Percentiles rank a stretch among this genome's conserved stretches.
Evolutionary conservation across 2,888 invertebrate species (phyloP).

Genomic region (Clunio marinus): DNA sequence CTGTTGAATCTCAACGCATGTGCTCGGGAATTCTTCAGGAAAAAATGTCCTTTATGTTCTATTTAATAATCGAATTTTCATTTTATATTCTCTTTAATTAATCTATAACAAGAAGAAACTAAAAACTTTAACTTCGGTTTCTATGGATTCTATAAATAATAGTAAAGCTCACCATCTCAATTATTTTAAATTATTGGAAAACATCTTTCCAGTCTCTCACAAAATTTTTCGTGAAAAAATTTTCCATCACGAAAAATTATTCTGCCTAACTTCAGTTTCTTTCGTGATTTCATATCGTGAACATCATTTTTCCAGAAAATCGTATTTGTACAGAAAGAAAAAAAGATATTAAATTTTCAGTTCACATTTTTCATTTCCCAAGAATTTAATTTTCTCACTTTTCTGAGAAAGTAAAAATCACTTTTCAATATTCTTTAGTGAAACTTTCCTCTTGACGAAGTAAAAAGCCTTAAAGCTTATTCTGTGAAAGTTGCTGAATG

Average conservation of each 20-base stretch:
- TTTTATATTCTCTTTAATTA: no score
- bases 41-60: neutral
- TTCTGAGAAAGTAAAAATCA: neutral
- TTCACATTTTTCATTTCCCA: neutral
- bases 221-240: neutral
- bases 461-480: neutral
- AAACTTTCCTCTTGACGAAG: neutral
- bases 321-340: neutral
- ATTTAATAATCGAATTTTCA: no score
- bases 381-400: neutral
- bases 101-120: no score
- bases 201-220: neutral
- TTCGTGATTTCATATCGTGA: constrained; percentile 16
- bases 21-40: neutral
- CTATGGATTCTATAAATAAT: no score
- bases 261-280: constrained; percentile 14
- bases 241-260: constrained; percentile 1
- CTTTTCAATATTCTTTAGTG: no score
- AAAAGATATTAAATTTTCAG: constrained; percentile 10
- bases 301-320: neutral
- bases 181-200: no score
- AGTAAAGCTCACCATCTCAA: no score
- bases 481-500: neutral
- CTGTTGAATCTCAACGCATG: neutral
- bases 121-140: no score